Conservation (phyloP, 92 coral and sea anemone genomes). For the Epizoanthus stellaris region DNA sequence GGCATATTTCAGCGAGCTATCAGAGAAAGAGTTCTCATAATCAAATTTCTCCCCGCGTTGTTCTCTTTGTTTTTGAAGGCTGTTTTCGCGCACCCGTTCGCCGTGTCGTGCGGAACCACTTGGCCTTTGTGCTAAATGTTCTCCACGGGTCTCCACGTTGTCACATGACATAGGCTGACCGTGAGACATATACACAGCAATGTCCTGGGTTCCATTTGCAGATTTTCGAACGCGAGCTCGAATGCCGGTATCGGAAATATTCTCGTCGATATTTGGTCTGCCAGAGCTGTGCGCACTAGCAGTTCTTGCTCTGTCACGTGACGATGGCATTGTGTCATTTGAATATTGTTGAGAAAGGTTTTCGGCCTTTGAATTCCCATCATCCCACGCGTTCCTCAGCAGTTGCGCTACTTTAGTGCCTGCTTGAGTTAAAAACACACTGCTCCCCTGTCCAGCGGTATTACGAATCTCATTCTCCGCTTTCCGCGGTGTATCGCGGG, state of each 20-base stretch:
- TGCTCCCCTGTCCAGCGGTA: background rate
- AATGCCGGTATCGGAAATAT: background rate
- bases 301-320: too few species aligned
- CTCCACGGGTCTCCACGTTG: background rate
- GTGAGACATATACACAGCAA: background rate
- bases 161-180: slow-evolving; percentile 2
- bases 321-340: too few species aligned
- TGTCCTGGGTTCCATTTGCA: background rate
- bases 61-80: background rate
- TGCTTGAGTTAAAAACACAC: slow-evolving; percentile 13
- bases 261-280: too few species aligned
- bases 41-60: background rate
- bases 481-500: background rate
- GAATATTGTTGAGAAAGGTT: too few species aligned
- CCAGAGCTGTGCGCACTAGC: too few species aligned
- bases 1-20: background rate
- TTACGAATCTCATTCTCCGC: background rate
- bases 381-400: background rate
- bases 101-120: too few species aligned
- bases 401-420: background rate
- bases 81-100: background rate
- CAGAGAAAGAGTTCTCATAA: background rate
- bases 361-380: background rate
- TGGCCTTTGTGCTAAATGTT: background rate
- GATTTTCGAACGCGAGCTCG: background rate